phyloP scores from a whole-genome alignment of 2,888 invertebrate genomes.

The Drosophila hamatofila region DNA sequence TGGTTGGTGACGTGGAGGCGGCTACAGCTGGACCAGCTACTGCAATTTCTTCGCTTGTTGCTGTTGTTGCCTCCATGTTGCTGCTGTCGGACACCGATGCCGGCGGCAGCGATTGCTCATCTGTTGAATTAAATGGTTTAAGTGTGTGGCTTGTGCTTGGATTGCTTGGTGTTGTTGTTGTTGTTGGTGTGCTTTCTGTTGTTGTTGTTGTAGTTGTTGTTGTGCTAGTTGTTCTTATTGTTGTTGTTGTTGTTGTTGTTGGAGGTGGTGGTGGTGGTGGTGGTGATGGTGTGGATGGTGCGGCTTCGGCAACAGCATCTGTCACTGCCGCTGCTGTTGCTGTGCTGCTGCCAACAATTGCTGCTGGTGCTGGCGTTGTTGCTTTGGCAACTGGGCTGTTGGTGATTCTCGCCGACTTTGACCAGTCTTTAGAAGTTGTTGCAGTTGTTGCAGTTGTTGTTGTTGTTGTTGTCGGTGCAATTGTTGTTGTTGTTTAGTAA shows the following conservation, averaged over 20 bases:
- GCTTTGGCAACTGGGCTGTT: conserved; percentile 38
- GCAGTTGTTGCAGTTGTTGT: conserved; percentile 40
- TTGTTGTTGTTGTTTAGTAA: conserved; percentile 52
- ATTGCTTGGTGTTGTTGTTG: conserved; percentile 43
- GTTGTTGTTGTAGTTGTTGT: conserved; percentile 49
- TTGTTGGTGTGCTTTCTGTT: conserved; percentile 49
- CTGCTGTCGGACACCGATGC: conserved; percentile 22
- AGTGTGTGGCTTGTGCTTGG: conserved; percentile 68
- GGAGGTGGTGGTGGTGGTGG: conserved; percentile 19
- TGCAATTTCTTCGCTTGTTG: conserved; percentile 13
- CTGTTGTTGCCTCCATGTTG: conserved; percentile 34
- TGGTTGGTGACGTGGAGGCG: conserved; percentile 63
- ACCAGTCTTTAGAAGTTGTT: conserved; percentile 73
- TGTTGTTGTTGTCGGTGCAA: conserved; percentile 34
- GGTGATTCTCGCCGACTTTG: conserved; percentile 73
- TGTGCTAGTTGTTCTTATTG: conserved; percentile 34
- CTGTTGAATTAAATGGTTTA: conserved; percentile 81
- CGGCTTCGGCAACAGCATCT: conserved; percentile 19
- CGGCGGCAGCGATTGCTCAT: conserved; percentile 63
- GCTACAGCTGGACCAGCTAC: conserved; percentile 54
- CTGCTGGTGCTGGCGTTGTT: conserved; percentile 36
- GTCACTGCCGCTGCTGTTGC: conserved; percentile 19
- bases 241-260: conserved; percentile 31
- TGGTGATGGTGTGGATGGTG: conserved; percentile 23
- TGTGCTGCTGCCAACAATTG: conserved; percentile 28